These are phyloP conservation scores for Sporophila hypoxantha DNA, from an alignment of 2,113 vertebrate genomes.

Conservation along the genomic window DNA sequence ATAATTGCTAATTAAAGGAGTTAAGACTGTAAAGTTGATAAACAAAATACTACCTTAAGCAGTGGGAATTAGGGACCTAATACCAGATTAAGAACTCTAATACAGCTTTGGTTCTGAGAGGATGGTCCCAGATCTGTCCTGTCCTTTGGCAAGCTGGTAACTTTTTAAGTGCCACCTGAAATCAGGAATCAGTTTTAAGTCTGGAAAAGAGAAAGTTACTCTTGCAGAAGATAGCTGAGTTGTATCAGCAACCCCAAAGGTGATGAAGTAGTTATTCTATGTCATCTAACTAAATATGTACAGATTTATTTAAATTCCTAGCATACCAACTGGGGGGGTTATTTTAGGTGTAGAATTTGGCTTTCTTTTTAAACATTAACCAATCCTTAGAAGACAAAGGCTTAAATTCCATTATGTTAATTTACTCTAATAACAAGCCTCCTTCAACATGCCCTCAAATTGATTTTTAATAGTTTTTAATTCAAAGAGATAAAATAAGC, in stretches of 20 bases:
- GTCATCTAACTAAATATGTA: background rate
- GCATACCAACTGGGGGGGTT: background rate
- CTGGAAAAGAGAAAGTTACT: background rate
- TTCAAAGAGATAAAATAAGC: conserved; percentile 55
- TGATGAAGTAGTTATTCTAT: background rate
- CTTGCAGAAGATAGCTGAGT: background rate
- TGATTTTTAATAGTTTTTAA: conserved; percentile 57
- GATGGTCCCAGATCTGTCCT: background rate
- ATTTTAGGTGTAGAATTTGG: background rate
- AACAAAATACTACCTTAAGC: background rate
- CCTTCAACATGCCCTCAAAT: conserved; percentile 49
- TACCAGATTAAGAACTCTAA: background rate
- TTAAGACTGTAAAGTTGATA: background rate
- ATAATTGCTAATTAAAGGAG: background rate
- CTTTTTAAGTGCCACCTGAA: background rate
- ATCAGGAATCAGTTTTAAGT: background rate
- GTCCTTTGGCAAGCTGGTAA: background rate
- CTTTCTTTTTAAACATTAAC: background rate
- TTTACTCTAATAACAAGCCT: conserved; percentile 37
- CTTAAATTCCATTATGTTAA: conserved; percentile 41
- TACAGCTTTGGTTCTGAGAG: background rate
- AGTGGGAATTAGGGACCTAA: background rate
- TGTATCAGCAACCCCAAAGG: background rate
- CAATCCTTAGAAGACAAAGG: background rate
- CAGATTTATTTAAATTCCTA: background rate